phyloP scores from a whole-genome alignment of 2,797 vertebrate genomes.

The Sebastolobus altivelis region DNA sequence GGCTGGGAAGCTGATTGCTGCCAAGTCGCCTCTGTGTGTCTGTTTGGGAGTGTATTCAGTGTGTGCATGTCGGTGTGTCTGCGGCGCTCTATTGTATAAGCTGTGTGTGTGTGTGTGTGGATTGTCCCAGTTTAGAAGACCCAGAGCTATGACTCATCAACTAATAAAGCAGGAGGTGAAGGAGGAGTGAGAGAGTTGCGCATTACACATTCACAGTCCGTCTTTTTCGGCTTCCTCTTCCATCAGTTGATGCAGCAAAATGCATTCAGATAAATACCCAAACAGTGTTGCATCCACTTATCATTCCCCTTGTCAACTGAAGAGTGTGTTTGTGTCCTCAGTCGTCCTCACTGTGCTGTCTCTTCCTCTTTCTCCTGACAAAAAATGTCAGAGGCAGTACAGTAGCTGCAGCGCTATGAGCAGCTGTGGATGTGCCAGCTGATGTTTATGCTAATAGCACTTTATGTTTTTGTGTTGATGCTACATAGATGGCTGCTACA shows the following conservation, averaged over 20 bases:
- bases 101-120: slow-evolving; percentile 21
- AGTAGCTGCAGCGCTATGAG: not conserved
- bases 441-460: not conserved
- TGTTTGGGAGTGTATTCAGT: not conserved
- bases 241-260: slow-evolving; percentile 30
- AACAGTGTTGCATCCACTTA: not conserved
- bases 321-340: slow-evolving; percentile 20
- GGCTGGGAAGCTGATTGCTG: slow-evolving; percentile 47
- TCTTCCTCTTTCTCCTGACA: not conserved
- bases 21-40: slow-evolving; percentile 37
- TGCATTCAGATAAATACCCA: not conserved
- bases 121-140: slow-evolving; percentile 68
- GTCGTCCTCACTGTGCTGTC: slow-evolving; percentile 14
- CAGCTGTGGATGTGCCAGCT: slow-evolving; percentile 21
- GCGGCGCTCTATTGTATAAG: slow-evolving; percentile 25
- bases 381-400: not conserved
- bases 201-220: not conserved
- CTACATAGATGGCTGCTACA: slow-evolving; percentile 16
- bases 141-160: slow-evolving; percentile 23
- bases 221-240: slow-evolving; percentile 3
- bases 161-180: too few relatives aligned
- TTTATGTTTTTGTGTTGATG: slow-evolving; percentile 11
- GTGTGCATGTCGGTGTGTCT: slow-evolving; percentile 24
- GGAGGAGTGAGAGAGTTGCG: too few relatives aligned
- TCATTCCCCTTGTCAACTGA: slow-evolving; percentile 13